phyloP scores from a whole-genome alignment of 2,888 invertebrate genomes.

The Thymelicus lineola region DNA sequence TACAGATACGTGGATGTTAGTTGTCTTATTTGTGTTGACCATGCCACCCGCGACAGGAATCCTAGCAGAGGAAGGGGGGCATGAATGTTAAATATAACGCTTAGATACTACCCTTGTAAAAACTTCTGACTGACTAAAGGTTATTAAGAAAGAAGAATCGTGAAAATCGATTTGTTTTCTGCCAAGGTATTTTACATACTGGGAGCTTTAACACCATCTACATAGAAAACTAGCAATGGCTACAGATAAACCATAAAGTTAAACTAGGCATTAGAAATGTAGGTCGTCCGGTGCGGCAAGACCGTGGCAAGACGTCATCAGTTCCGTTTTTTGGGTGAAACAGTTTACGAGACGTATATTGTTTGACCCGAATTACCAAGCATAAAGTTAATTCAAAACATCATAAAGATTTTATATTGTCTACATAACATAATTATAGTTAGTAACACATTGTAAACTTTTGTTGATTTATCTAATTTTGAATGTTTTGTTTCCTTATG shows the following conservation, averaged over 20 bases:
- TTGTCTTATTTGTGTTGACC: too few relatives aligned
- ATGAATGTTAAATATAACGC: too few relatives aligned
- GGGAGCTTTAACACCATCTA: too few relatives aligned
- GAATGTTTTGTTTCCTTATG: not conserved
- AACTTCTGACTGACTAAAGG: too few relatives aligned
- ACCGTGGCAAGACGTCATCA: slow-evolving; percentile 46
- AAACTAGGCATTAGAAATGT: slow-evolving; percentile 42
- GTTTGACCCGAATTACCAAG: slow-evolving; percentile 42
- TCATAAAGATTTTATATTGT: slow-evolving; percentile 26
- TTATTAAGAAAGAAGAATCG: not conserved
- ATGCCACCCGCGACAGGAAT: too few relatives aligned
- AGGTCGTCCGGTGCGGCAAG: slow-evolving; percentile 47
- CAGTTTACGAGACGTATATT: slow-evolving; percentile 44
- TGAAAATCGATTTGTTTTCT: not conserved
- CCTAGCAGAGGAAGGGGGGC: too few relatives aligned
- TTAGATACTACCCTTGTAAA: too few relatives aligned
- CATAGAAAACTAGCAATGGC: slow-evolving; percentile 3
- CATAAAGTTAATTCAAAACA: slow-evolving; percentile 43
- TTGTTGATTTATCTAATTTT: not conserved
- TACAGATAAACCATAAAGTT: slow-evolving; percentile 20
- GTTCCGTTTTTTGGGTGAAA: slow-evolving; percentile 49
- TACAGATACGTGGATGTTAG: too few relatives aligned
- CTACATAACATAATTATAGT: not conserved
- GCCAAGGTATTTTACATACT: not conserved
- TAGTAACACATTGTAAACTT: not conserved